Evolutionary conservation across 2,113 vertebrate genomes (phyloP), one percentile per base, ranked within the genome.

Genomic region (Catharus fuscescens): DNA sequence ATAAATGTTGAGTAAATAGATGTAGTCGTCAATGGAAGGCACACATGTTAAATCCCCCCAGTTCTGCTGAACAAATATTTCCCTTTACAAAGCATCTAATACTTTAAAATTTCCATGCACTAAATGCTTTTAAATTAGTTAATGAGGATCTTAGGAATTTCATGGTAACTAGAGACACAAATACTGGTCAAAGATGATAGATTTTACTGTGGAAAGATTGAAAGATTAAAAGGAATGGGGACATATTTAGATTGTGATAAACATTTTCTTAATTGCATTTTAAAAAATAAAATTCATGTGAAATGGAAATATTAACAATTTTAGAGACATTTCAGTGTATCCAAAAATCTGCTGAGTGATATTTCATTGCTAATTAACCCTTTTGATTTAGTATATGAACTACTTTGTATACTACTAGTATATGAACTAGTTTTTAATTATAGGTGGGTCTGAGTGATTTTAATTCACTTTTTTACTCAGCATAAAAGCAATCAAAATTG

Each of bases 221-320:
- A 97, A 93, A 96, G 95, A 97, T 90, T 94, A 94, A 96, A 94
- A 97, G 38, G 66, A 95, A 96, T 64, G 74, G 50, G 79, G 57
- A 93, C 96, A 95, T 96, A 50, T 83, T 80, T n/a, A 88, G 87
- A 69, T 90, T 97, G 95, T 90, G 97, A 97, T 94, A 97, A 96
- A 81, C 57, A 82, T 59, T 60, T 15, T 73, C 64, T 94, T 93
- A 54, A 61, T 90, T 97, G 80, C 66, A 93, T 93, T 96, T 32
- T 61, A 82, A 70, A 59, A 88, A 87, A 36, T 4, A 45, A 20
- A 5, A 52, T 95, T 67, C 3, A 91, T 50, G 47, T 26, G 13
- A 32, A 57, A 86, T 84, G 62, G 60, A 92, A 94, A 92, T 74
- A 88, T 70, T 73, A 95, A 92, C 47, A 87, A 90, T 90, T 97